Evolutionary conservation across 2,888 invertebrate species (phyloP), one percentile per base, ranked within the genome.

Genomic region (Scrobipalpa atriplicella): DNA sequence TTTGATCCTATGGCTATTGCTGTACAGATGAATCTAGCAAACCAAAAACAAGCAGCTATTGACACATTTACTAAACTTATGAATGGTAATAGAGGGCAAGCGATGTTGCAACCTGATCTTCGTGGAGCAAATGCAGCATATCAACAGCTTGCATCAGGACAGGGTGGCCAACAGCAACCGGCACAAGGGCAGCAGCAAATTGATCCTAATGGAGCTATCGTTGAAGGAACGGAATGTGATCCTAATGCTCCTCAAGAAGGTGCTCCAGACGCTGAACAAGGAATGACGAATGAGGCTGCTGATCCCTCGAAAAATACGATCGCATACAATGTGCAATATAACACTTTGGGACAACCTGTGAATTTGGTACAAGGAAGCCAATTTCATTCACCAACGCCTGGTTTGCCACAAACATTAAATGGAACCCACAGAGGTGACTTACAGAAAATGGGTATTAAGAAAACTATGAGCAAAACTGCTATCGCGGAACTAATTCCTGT

Each of bases 1-100:
- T 92, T 90, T 68, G 91, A 92, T 75, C 92, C 92, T 1, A 92
- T 92, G 92, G 79, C 86, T 47, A 87, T 92, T 69, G 92, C 92
- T 10, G 81, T 92, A 72, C 90, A 92, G 76, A 90, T 92, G 90
- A 92, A 92, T 74, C 92, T 92, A 62, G 85, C 84, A 47, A 92
- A 92, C 70, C 85, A 87, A 63, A 80, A 89, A 71, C 78, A 77
- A 66, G 75, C 77, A 19, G 88, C 88, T 52, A 83, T 88, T 74
- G 72, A 84, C 47, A 75, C 81, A 0, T 89, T 88, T 77, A 76
- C 85, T 60, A 86, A 85, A 66, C 69, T 89, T 66, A 82, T 90
- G 82, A 78, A 75, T 67, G 70, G 73, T 18, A 81, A 78, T 65
- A 75, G 62, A 66, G 10, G 43, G 69, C 21, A 70, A 66, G 18